Evolutionary conservation across 2,113 vertebrate species (phyloP), one percentile per base, ranked within the genome.

Genomic region (Rhegmatorhina hoffmannsi): DNA sequence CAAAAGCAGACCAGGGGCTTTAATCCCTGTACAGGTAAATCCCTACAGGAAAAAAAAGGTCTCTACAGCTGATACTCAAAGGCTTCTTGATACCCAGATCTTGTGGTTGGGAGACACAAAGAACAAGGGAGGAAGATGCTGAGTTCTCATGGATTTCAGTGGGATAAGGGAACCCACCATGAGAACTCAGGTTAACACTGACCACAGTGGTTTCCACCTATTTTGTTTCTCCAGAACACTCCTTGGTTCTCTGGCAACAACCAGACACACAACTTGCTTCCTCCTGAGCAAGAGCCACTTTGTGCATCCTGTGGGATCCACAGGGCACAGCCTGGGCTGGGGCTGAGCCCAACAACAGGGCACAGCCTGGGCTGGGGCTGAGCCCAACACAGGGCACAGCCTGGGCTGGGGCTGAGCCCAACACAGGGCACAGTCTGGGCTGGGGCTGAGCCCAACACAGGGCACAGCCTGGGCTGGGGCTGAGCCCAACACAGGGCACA

Each of bases 1-100:
- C 2, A 1, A n/a, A 23, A 43, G 15, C 9, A 23, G 25, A 4
- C 9, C 56, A 36, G 18, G 9, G 36, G 6, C 1, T 13, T 46
- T 25, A 63, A 44, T 2, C 58, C 44, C 33, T 24, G 10, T 12
- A 13, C 24, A 38, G 50, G 43, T 14, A 58, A 69, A 53, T n/a
- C n/a, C 43, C 43, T 7, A 19, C 26, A 29, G 60, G 16, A 43
- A 67, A 62, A 53, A 46, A 23, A 38, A n/a, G n/a, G n/a, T 52
- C 60, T 69, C 60, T 31, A 7, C 17, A 25, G 28, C 2, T 8
- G 10, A 29, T 6, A 9, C 23, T 34, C 26, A 33, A 23, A 11
- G 63, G n/a, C 55, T 34, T 6, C 13, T 69, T 2, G 6, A 53
- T 13, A 26, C 14, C 17, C 1, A 2, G 20, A 26, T n/a, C 17